A percentile compares a stretch with the other conserved stretches of the same genome.
Conservation (phyloP, 2,888 invertebrate species). For the Galerucella nymphaeae region DNA sequence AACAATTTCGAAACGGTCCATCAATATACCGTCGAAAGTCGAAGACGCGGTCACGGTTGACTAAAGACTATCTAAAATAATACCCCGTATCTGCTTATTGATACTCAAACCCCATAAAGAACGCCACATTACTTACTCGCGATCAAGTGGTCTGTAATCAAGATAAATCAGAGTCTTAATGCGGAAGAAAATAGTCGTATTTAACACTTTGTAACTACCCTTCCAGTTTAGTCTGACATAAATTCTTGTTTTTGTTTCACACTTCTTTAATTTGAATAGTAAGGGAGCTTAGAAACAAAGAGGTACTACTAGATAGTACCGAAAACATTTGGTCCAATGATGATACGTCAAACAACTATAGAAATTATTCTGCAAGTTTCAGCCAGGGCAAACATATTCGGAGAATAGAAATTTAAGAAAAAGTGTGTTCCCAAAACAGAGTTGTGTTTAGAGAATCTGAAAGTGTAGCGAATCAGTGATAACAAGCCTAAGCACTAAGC, state of each 20-base stretch:
- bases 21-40: constrained; percentile 20
- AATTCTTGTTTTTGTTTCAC: constrained; percentile 21
- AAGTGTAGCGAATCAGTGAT: too few species aligned
- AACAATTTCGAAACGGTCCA: constrained; percentile 6
- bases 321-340: too few species aligned
- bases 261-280: constrained; percentile 9
- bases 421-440: too few species aligned
- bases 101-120: constrained; percentile 43
- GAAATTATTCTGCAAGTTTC: too few species aligned
- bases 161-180: constrained; percentile 50
- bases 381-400: too few species aligned
- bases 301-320: too few species aligned
- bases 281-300: background rate
- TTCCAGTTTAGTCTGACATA: constrained; percentile 40
- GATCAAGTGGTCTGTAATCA: constrained; percentile 42
- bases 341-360: too few species aligned
- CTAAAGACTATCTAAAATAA: constrained; percentile 40
- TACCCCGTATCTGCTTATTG: constrained; percentile 37
- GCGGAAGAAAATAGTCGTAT: constrained; percentile 55
- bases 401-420: too few species aligned
- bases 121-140: constrained; percentile 39
- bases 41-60: constrained; percentile 34
- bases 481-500: too few species aligned
- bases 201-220: constrained; percentile 58
- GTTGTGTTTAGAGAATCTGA: too few species aligned